Evolutionary conservation across 2,888 invertebrate species (phyloP).

Genomic region (Agonopterix alstromeriana): DNA sequence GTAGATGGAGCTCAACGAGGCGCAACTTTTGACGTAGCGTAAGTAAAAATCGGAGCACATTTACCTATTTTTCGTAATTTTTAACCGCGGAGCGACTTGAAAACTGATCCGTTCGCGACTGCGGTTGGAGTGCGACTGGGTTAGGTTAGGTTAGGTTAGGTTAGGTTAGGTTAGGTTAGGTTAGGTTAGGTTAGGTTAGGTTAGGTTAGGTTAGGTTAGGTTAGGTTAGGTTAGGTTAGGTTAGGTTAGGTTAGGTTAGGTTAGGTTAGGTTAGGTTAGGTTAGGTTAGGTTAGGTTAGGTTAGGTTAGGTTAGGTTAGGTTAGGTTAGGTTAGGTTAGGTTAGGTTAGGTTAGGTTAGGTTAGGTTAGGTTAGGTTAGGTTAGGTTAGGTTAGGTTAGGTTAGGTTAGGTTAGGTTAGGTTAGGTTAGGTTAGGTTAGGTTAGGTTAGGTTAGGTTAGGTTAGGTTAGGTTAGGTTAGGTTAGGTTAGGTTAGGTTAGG

Average conservation of each 20-base stretch:
- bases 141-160: slow-evolving; percentile 10
- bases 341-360: neutral
- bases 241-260: neutral
- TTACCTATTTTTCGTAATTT: too few species aligned
- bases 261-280: neutral
- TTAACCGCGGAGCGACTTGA: too few species aligned
- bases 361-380: neutral
- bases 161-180: neutral
- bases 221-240: neutral
- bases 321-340: neutral
- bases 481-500: slow-evolving; percentile 9
- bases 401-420: neutral
- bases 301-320: neutral
- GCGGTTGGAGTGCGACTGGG: slow-evolving; percentile 8
- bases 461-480: neutral
- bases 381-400: neutral
- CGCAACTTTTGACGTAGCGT: too few species aligned
- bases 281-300: neutral
- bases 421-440: neutral
- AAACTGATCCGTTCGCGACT: too few species aligned
- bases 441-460: neutral
- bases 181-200: neutral
- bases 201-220: neutral
- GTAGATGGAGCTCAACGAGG: too few species aligned
- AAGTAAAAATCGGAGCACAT: slow-evolving; percentile 6